phyloP scores from a whole-genome alignment of 2,797 vertebrate genomes.

The Sciurus carolinensis region DNA sequence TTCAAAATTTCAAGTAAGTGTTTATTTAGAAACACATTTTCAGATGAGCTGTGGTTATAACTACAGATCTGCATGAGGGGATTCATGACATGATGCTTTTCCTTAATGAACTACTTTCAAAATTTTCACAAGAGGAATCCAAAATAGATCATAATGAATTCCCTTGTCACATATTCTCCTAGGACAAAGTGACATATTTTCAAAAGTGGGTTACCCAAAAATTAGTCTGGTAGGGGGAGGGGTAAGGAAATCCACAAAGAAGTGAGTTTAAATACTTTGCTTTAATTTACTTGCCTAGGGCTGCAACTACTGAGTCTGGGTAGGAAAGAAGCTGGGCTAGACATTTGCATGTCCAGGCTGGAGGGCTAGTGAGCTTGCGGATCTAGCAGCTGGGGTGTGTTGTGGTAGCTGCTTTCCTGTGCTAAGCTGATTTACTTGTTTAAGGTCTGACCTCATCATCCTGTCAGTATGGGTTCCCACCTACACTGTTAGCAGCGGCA shows the following conservation, averaged over 20 bases:
- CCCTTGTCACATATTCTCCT: not conserved
- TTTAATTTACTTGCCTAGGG: conserved; percentile 88
- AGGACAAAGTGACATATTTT: conserved; percentile 64
- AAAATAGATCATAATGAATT: conserved; percentile 66
- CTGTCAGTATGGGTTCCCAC: conserved; percentile 92
- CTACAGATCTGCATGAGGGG: not conserved
- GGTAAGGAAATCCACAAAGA: conserved; percentile 27
- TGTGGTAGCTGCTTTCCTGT: conserved; percentile 90
- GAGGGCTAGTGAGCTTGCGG: conserved; percentile 75
- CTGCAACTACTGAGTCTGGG: conserved; percentile 76
- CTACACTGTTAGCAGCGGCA: conserved; percentile 89
- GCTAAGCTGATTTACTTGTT: conserved; percentile 95
- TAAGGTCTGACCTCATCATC: conserved; percentile 97
- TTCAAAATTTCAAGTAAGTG: conserved; percentile 74
- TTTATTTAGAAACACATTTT: conserved; percentile 70
- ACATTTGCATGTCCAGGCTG: conserved; percentile 78
- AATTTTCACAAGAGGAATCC: conserved; percentile 50
- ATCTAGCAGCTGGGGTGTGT: conserved; percentile 88
- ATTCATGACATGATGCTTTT: not conserved
- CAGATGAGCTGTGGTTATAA: conserved; percentile 24
- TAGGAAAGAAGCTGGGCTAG: conserved; percentile 87
- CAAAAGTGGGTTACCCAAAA: conserved; percentile 62
- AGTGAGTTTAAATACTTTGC: conserved; percentile 77
- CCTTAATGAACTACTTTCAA: conserved; percentile 65
- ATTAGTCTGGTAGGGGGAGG: not conserved